These are phyloP conservation scores for Eumaeus atala DNA, from an alignment of 1,140 invertebrate species.

Conservation along the genomic window DNA sequence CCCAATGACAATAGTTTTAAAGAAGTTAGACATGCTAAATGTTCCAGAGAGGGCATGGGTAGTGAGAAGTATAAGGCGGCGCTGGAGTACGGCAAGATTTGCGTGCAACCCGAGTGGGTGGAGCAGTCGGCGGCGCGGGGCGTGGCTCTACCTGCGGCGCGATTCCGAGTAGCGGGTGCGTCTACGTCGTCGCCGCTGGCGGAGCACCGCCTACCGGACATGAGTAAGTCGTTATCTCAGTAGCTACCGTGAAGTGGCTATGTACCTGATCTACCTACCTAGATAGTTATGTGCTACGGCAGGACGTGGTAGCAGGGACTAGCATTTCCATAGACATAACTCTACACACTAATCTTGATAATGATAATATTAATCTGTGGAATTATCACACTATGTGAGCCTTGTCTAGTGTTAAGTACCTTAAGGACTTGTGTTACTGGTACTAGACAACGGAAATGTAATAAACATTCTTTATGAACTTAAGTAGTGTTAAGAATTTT, in stretches of 20 bases:
- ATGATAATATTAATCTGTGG: too few species aligned
- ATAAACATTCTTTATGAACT: too few species aligned
- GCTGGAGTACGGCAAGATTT: slow-evolving; percentile 82
- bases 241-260: not conserved
- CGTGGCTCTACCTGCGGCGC: slow-evolving; percentile 80
- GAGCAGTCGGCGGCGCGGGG: slow-evolving; percentile 83
- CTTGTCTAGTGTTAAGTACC: too few species aligned
- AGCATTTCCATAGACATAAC: too few species aligned
- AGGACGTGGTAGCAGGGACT: too few species aligned
- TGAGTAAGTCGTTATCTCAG: slow-evolving; percentile 49
- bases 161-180: slow-evolving; percentile 76
- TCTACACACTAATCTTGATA: too few species aligned
- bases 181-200: slow-evolving; percentile 74
- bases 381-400: too few species aligned
- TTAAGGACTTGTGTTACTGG: too few species aligned
- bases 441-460: too few species aligned
- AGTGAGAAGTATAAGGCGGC: slow-evolving; percentile 90
- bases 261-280: not conserved
- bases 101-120: slow-evolving; percentile 85
- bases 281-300: slow-evolving; percentile 79
- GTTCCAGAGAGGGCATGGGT: slow-evolving; percentile 71
- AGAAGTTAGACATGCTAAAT: too few species aligned
- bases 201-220: slow-evolving; percentile 67
- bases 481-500: too few species aligned
- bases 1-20: not conserved